These are phyloP conservation scores for Elymnias hypermnestra DNA, from an alignment of 1,140 invertebrate genomes.

Conservation along the genomic window DNA sequence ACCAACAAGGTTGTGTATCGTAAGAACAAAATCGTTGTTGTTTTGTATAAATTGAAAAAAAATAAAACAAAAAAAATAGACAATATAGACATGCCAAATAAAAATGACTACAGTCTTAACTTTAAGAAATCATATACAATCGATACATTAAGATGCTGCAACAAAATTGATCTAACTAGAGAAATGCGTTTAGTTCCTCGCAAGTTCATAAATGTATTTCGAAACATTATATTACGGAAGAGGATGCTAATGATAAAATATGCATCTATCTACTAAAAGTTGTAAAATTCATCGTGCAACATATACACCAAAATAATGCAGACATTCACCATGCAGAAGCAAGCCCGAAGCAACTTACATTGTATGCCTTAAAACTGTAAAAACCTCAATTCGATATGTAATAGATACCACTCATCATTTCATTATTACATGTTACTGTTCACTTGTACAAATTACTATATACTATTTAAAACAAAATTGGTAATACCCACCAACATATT, in stretches of 20 bases:
- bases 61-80: no score
- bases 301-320: constrained; percentile 16
- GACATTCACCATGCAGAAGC: constrained; percentile 34
- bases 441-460: no score
- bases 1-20: no score
- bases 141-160: not conserved
- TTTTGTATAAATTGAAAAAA: no score
- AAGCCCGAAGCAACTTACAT: constrained; percentile 18
- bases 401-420: constrained; percentile 19
- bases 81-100: not conserved
- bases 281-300: constrained; percentile 12
- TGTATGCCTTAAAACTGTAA: constrained; percentile 10
- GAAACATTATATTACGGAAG: not conserved
- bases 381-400: no score
- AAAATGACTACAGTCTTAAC: constrained; percentile 5
- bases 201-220: not conserved
- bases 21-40: no score
- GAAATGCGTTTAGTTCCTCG: constrained; percentile 2
- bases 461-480: no score
- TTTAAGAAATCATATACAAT: not conserved
- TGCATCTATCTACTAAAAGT: constrained; percentile 3
- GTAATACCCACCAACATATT: no score
- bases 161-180: constrained; percentile 2
- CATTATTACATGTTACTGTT: no score
- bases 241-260: not conserved